These are phyloP conservation scores for Pseudopleuronectes americanus DNA, from an alignment of 2,797 vertebrate genomes.

Conservation along the genomic window DNA sequence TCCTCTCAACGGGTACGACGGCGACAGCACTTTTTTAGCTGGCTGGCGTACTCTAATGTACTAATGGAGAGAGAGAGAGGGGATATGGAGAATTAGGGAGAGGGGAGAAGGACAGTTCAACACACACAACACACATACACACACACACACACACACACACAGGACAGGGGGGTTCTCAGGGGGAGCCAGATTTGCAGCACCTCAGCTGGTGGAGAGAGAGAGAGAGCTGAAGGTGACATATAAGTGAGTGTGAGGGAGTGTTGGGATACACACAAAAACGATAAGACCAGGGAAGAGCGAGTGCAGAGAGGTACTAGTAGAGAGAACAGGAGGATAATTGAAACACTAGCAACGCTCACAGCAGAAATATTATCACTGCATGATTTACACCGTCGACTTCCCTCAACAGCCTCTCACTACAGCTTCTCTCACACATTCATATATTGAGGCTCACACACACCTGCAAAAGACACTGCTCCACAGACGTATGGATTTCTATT, in stretches of 20 bases:
- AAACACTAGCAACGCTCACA: slow-evolving; percentile 49
- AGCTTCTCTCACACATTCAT: slow-evolving; percentile 16
- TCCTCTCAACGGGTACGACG: slow-evolving; percentile 36
- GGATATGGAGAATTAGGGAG: slow-evolving; percentile 45
- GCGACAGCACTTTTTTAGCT: slow-evolving; percentile 31
- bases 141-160: slow-evolving; percentile 22
- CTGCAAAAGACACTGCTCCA: slow-evolving; percentile 8
- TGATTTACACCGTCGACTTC: slow-evolving; percentile 52
- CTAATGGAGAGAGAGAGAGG: slow-evolving; percentile 64
- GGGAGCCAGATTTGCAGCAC: slow-evolving; percentile 61
- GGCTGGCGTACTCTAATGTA: slow-evolving; percentile 58
- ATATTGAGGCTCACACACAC: not conserved
- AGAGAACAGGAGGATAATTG: slow-evolving; percentile 69
- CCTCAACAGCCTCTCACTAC: slow-evolving; percentile 40
- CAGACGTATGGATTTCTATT: slow-evolving; percentile 10
- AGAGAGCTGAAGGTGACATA: slow-evolving; percentile 70
- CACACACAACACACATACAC: slow-evolving; percentile 31
- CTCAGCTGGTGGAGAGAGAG: slow-evolving; percentile 40
- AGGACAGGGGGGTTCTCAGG: slow-evolving; percentile 44
- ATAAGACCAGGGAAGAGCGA: slow-evolving; percentile 45
- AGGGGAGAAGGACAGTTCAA: slow-evolving; percentile 43
- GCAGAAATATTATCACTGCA: slow-evolving; percentile 55
- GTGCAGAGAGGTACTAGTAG: slow-evolving; percentile 27
- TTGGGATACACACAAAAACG: slow-evolving; percentile 36
- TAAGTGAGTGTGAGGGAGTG: slow-evolving; percentile 35